Base-by-base conservation (phyloP, 1,140 invertebrate species). In the Piezodorus guildinii region DNA sequence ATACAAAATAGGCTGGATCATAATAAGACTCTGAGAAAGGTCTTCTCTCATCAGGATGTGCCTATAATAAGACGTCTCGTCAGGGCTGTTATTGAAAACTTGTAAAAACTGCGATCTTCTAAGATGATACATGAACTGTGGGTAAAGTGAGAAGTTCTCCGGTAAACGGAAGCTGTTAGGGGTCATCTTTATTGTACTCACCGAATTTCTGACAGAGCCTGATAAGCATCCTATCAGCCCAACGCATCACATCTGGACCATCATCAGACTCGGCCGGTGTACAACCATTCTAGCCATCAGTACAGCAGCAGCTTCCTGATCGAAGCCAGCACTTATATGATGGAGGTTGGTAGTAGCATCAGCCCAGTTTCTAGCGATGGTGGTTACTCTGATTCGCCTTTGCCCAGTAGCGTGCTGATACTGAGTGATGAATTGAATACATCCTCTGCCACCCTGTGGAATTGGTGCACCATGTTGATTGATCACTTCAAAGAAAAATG, bases 71-170 rank as follows among this genome's bases (percentile, higher is more conserved):
- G 94, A 95, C 27, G 97, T 99, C 83, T 99, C 97, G 78, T 99
- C 97, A 0, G 97, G 97, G 60, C 94, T 98, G 80, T 99, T 99
- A 76, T 99, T 99, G 76, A 99, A 99, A n/a, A 99, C 96, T 83
- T 99, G 97, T 66, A 99, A 80, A 78, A 99, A 99, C 77, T 98
- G 96, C 49, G 96, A 99, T 67, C 97, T 81, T 65, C 97, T 80
- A 68, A 99, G 77, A 76, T 99, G 97, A 75, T 99, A 99, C 94
- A 99, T 99, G 75, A 99, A 99, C 75, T 99, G 96, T 30, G 97
- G 97, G 78, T 98, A 99, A 16, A 99, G 77, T 56, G 90, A 93
- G 75, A 99, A 99, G 74, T 96, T 97, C 73, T 98, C 95, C 19
- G 89, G 85, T 43, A 99, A 83, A 67, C 93, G 81, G 78, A 99